Evolutionary conservation across 2,888 invertebrate genomes (phyloP), one percentile per base, ranked within the genome.

Genomic region (Scaptomyza parva): DNA sequence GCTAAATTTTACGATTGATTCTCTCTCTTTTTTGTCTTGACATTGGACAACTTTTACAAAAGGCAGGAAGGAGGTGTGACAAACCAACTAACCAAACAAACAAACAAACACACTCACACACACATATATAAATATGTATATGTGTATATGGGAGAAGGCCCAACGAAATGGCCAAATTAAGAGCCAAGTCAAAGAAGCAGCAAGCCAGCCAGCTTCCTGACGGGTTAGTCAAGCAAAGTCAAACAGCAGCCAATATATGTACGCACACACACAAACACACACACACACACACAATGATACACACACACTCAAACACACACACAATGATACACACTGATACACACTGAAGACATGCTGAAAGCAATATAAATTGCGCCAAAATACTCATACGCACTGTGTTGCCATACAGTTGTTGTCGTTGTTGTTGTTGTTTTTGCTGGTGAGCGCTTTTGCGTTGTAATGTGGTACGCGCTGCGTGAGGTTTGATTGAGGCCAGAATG

Each of bases 401-500:
- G 51, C 51, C 62, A n/a, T n/a, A n/a, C n/a, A n/a, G n/a, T 39
- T 35, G 35, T 14, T 35, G 37, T 17, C 9, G 14, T 2, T 14
- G n/a, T 28, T 28, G 14, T 2, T 14, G 2, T 43, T 47, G 20
- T 22, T 14, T 12, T 12, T 45, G 17, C 12, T 28, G 45, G 45
- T 45, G 17, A 17, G 26, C 17, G n/a, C 45, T 45, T 12, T 9
- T 33, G 40, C 22, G 40, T 43, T 54, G 52, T 69, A 22, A 35
- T 48, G 7, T 41, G 70, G 43, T 53, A n/a, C n/a, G 70, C 72
- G 28, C 73, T 54, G 73, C 76, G 47, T 73, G 73, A 58, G 72
- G 43, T 61, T 71, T 76, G 77, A 73, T 73, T 76, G 73, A 76
- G 66, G 73, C 71, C 73, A 66, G 48, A 76, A 66, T 71, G 73